Evolutionary conservation across 2,113 vertebrate genomes (phyloP).

Genomic region (Malurus cyaneus): DNA sequence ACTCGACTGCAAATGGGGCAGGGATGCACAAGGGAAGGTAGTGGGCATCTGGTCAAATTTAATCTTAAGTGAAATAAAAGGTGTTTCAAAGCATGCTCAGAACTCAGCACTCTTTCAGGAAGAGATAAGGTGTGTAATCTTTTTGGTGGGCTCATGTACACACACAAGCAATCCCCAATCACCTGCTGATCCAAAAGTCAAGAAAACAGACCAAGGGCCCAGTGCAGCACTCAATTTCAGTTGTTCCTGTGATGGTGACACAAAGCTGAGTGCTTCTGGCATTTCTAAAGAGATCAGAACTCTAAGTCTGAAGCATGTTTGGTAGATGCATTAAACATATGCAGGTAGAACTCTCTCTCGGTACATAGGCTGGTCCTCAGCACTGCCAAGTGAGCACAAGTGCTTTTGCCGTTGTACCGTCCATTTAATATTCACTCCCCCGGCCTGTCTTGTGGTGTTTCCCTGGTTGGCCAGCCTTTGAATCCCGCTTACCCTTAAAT

Average conservation of each 20-base stretch:
- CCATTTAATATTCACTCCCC: too few species aligned
- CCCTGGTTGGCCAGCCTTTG: background rate
- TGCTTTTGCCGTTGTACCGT: too few species aligned
- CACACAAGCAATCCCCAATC: rapidly evolving
- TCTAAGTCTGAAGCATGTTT: background rate
- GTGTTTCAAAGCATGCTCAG: background rate
- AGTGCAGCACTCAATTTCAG: background rate
- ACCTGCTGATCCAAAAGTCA: rapidly evolving
- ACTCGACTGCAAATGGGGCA: rapidly evolving
- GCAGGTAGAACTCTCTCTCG: background rate
- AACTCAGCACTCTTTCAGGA: background rate
- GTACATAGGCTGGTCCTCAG: background rate
- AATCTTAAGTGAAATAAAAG: background rate
- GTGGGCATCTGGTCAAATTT: background rate
- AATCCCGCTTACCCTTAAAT: background rate
- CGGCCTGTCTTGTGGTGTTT: rapidly evolving
- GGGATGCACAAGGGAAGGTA: background rate
- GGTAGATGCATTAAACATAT: background rate
- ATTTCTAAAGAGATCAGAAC: background rate
- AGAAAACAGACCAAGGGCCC: background rate
- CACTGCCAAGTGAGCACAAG: background rate
- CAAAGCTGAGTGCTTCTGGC: background rate
- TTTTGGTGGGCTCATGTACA: rapidly evolving
- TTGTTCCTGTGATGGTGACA: rapidly evolving
- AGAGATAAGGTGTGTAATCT: background rate